Conservation (phyloP, 1,140 invertebrate genomes). For the Drosophila sp. region DNA sequence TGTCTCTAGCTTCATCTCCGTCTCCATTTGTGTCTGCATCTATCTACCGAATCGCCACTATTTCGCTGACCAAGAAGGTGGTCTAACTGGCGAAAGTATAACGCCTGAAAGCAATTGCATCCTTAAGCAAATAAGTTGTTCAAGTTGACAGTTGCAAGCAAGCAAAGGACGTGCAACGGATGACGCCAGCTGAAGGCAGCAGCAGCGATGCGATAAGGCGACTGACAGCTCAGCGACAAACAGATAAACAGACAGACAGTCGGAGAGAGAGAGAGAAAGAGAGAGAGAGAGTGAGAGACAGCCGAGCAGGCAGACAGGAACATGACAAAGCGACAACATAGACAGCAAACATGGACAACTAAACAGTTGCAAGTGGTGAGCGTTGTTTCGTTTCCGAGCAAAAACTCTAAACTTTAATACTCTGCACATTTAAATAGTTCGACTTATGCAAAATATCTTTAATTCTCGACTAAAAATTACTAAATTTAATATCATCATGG, state of each 20-base stretch:
- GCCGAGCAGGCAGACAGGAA: background rate
- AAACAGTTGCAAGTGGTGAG: constrained; percentile 6
- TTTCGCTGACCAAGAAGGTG: constrained; percentile 52
- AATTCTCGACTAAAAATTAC: background rate
- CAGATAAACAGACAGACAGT: constrained; percentile 10
- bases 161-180: constrained; percentile 20
- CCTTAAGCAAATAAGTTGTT: constrained; percentile 56
- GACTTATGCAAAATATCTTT: background rate
- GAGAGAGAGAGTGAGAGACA: no score
- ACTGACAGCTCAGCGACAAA: constrained; percentile 5
- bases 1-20: no score
- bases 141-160: constrained; percentile 49
- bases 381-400: background rate
- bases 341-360: constrained; percentile 23
- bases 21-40: background rate
- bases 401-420: constrained; percentile 8
- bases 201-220: constrained; percentile 15
- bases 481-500: no score
- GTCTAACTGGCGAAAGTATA: constrained; percentile 26
- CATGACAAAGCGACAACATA: constrained; percentile 24
- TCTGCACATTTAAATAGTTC: constrained; percentile 4
- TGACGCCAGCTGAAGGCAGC: constrained; percentile 8
- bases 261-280: no score
- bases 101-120: constrained; percentile 41
- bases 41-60: background rate